Evolutionary conservation across 2,797 vertebrate species (phyloP), one percentile per base, ranked within the genome.

Genomic region (Rhinoraja longicauda): DNA sequence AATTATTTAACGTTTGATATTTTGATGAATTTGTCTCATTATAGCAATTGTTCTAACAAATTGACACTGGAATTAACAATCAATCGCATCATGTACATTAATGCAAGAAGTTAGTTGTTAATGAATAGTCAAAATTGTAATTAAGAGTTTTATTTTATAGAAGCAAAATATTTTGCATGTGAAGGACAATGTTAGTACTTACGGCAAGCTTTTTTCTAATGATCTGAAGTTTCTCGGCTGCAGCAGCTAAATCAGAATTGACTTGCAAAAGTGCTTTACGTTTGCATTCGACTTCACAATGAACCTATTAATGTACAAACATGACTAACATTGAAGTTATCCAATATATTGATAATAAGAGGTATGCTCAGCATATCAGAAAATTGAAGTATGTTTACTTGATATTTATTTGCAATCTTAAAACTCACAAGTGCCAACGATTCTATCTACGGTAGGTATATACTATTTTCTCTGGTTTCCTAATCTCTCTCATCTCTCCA

Each of bases 211-310:
- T 97, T 94, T 96, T 97, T 93, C 95, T 95, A 93, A 97, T 95
- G 93, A 90, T 84, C 77, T 97, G 95, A 1, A 97, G 94, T 94
- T 97, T 97, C 94, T 97, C 97, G 45, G 97, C 96, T 93, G 97
- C 97, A 93, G 96, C 95, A 7, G 94, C 93, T 94, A 98, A 96
- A 77, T 97, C 96, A 93, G 96, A 93, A 0, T 96, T 97, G 77
- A 96, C 97, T 94, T 97, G 96, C 94, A 96, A 93, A 75, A 97
- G 96, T 94, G 95, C 96, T 94, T 96, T 95, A 94, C 94, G 94
- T 96, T 97, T 97, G 94, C 95, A 95, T 95, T 97, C 97, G 79
- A 96, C 95, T 94, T 97, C 96, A 93, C 96, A 96, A 67, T 95
- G 95, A 64, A 96, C 96, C 97, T 96, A 94, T 4, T 82, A 90